A percentile compares a stretch with the other conserved stretches of the same genome.
These are phyloP conservation scores for Holothuria scabra DNA, from an alignment of 53 echinoderm and acorn worm species.

Conservation along the genomic window DNA sequence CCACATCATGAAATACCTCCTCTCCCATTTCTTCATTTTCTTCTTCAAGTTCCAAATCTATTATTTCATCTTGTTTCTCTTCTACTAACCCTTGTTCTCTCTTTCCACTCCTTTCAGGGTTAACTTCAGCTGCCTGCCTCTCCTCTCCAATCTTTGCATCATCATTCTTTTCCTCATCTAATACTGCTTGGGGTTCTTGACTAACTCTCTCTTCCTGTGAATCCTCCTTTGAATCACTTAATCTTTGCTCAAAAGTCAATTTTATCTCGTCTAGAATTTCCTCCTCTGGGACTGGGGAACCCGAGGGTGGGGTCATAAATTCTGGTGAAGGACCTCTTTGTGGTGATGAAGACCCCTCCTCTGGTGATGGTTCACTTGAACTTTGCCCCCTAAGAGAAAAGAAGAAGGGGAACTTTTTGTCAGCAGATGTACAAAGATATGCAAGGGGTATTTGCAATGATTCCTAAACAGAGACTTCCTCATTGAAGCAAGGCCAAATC, in stretches of 20 bases:
- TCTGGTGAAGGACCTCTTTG: slow-evolving; percentile 27
- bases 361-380: slow-evolving; percentile 36
- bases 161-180: too few relatives aligned
- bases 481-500: too few relatives aligned
- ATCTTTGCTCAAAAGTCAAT: background rate
- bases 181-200: background rate
- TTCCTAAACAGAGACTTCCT: too few relatives aligned
- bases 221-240: background rate
- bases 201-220: background rate
- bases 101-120: background rate
- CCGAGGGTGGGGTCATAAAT: slow-evolving; percentile 30
- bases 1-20: slow-evolving; percentile 24
- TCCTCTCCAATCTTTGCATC: background rate
- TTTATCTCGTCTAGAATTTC: background rate
- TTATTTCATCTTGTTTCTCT: background rate
- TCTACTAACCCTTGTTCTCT: background rate
- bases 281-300: slow-evolving; percentile 16
- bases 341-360: background rate
- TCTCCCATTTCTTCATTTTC: background rate
- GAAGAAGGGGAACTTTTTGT: too few relatives aligned
- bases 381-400: background rate
- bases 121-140: background rate
- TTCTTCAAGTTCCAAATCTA: too few relatives aligned
- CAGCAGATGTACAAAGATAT: too few relatives aligned
- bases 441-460: too few relatives aligned